Evolutionary conservation across 2,113 vertebrate species (phyloP).

Genomic region (Pyrgilauda ruficollis): DNA sequence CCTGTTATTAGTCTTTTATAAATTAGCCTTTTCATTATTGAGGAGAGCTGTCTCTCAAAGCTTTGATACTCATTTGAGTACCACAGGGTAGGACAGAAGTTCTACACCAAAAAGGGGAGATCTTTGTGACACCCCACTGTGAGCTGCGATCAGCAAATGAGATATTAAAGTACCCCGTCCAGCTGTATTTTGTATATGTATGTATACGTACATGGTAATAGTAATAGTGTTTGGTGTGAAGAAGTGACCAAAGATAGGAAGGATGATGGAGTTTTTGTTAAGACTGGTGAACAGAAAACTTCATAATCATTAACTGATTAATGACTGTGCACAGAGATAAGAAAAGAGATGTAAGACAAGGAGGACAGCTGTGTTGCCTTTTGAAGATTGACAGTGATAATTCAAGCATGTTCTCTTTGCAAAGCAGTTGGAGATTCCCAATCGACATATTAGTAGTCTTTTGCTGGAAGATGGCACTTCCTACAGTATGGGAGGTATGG

Average conservation of each 20-base stretch:
- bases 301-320: not conserved
- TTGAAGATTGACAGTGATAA: not conserved
- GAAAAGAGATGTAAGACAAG: not conserved
- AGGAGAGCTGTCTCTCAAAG: slow-evolving; percentile 26
- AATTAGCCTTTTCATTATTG: not conserved
- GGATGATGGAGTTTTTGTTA: not conserved
- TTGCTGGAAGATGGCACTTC: not conserved
- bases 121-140: not conserved
- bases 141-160: slow-evolving; percentile 20
- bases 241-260: not conserved
- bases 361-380: not conserved
- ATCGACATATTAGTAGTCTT: not conserved
- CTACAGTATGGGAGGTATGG: too few relatives aligned
- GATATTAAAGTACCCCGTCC: not conserved
- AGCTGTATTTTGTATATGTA: not conserved
- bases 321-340: not conserved
- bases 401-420: not conserved
- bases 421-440: not conserved
- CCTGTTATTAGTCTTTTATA: not conserved
- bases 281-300: not conserved
- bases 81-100: not conserved
- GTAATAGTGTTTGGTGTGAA: not conserved
- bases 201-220: not conserved
- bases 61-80: not conserved
- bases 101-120: slow-evolving; percentile 25